Base-by-base conservation (phyloP, 2,888 invertebrate species). In the Eugnorisma glareosa region DNA sequence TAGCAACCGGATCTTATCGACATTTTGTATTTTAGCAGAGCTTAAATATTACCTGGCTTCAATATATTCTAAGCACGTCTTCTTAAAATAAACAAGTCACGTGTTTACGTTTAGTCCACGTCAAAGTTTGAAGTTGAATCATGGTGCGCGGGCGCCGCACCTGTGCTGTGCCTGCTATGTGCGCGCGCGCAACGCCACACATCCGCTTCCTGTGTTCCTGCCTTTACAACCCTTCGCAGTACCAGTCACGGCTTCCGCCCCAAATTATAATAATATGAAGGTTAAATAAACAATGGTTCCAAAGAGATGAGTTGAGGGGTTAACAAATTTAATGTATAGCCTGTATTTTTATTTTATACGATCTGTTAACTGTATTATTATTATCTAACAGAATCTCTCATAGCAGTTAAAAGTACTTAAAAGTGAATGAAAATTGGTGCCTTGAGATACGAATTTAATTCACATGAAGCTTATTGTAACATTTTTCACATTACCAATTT, bases 201-300 rank as follows among this genome's bases (percentile, higher is more conserved):
- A 95, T 96, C 96, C 96, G 96, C 89, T 96, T 96, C 96, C 96
- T 92, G 94, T 94, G 91, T 93, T 93, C 91, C 93, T 93, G 89
- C 92, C 93, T 92, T 89, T 85, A 79, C 87, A 89, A 90, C 88
- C 92, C 89, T 91, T 91, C 86, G 81, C 79, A 72, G 86, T 90
- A 88, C 88, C 91, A 90, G 89, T 86, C 86, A 89, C 86, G 88
- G 85, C 88, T 91, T 93, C 91, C 91, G 91, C 89, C 88, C 89
- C 76, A 81, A 84, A 73, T 83, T 67, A 67, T 88, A 82, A 64
- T 81, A 87, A 82, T 87, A 82, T 82, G 72, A 83, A 83, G 83
- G 83, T 86, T 81, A 85, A 81, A 79, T 83, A 88, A 86, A 88
- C 85, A 85, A 82, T 81, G 40, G n/a, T 64, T 79, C n/a, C 45